Base-by-base conservation (phyloP, 2,888 invertebrate genomes). In the Loripinus fragilis region DNA sequence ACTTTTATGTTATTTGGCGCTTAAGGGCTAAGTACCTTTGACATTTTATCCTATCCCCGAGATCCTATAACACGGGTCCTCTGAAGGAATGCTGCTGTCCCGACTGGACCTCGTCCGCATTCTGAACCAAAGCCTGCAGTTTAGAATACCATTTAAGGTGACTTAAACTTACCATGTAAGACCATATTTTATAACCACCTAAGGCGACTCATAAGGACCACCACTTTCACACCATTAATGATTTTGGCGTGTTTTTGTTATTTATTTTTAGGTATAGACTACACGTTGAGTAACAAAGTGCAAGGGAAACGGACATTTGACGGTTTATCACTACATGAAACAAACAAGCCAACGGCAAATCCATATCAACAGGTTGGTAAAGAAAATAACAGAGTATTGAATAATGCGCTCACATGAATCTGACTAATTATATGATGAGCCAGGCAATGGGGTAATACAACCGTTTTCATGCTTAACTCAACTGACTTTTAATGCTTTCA, bases 341-440 rank as follows among this genome's bases (percentile, higher is more conserved):
- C 30, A 5, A 33, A 12, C 1, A 0, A 48, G 38, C 52, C 70
- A 10, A 30, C 0, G n/a, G 35, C 52, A 15, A 70, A 70, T 48
- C 70, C 70, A 0, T 70, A 70, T 55, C 70, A 70, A 55, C 33
- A 70, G 55, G 70, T 74, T 8, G 2, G 52, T 38, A 48, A 48
- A 15, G 3, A n/a, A n/a, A n/a, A n/a, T n/a, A n/a, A n/a, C n/a
- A n/a, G n/a, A n/a, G n/a, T n/a, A n/a, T n/a, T n/a, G n/a, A n/a
- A n/a, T n/a, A n/a, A n/a, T n/a, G n/a, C n/a, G n/a, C n/a, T n/a
- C n/a, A n/a, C n/a, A n/a, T n/a, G n/a, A n/a, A n/a, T n/a, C n/a
- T n/a, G n/a, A n/a, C n/a, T n/a, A n/a, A n/a, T n/a, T n/a, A n/a
- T n/a, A n/a, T n/a, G n/a, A n/a, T n/a, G n/a, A n/a, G n/a, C n/a